Conservation (phyloP, 2,888 invertebrate genomes). For the Tribolium freemani region DNA sequence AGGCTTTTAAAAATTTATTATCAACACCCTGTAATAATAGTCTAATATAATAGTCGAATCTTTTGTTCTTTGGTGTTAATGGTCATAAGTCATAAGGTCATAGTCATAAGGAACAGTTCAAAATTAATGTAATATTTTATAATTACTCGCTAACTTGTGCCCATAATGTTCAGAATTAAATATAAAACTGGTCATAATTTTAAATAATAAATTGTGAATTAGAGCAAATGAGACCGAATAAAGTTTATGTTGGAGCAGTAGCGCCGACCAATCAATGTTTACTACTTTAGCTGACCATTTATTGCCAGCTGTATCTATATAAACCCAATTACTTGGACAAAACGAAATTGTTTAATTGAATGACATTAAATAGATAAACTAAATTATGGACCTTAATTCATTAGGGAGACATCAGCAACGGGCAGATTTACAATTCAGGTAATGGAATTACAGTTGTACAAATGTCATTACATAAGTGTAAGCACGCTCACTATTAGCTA, state of each 20-base stretch:
- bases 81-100: too few species aligned
- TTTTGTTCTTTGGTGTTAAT: too few species aligned
- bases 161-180: too few species aligned
- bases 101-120: too few species aligned
- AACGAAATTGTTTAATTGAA: constrained; percentile 55
- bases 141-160: not conserved
- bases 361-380: constrained; percentile 55
- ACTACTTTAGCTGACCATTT: constrained; percentile 43
- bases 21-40: too few species aligned
- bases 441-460: constrained; percentile 67
- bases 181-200: not conserved
- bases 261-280: constrained; percentile 42
- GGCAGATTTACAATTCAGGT: constrained; percentile 67
- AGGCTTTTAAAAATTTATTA: too few species aligned
- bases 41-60: too few species aligned
- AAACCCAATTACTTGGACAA: constrained; percentile 47
- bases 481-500: constrained; percentile 67
- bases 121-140: too few species aligned
- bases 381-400: constrained; percentile 58
- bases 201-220: constrained; percentile 32
- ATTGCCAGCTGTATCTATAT: constrained; percentile 40
- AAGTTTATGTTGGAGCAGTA: constrained; percentile 35
- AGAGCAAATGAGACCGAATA: constrained; percentile 26
- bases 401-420: constrained; percentile 63
- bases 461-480: constrained; percentile 68